A percentile compares a stretch with the other conserved stretches of the same genome.
Evolutionary conservation across 2,888 invertebrate genomes (phyloP).

Genomic region (Cryptus viduatorius): DNA sequence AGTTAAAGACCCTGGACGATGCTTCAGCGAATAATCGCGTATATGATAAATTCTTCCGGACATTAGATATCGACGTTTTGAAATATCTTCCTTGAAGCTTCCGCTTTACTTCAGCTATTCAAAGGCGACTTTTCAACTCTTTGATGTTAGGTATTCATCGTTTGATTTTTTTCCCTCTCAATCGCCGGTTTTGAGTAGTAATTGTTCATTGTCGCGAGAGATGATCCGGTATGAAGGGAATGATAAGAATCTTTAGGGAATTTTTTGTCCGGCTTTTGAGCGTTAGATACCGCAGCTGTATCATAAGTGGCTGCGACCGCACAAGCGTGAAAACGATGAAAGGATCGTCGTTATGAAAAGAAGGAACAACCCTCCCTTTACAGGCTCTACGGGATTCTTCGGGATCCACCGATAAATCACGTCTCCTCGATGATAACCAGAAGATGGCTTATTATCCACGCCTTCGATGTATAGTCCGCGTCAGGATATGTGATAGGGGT

Average conservation of each 20-base stretch:
- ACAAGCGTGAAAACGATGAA: slow-evolving; percentile 21
- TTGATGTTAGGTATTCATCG: no score
- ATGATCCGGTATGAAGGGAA: neutral
- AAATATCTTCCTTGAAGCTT: neutral
- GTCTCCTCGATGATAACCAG: slow-evolving; percentile 28
- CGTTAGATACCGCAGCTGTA: neutral
- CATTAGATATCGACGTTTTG: neutral
- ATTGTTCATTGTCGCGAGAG: neutral
- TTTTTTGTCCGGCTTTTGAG: neutral
- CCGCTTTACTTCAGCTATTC: neutral
- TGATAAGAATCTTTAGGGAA: neutral
- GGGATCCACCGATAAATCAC: slow-evolving; percentile 46
- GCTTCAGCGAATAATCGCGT: neutral
- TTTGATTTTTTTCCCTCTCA: no score
- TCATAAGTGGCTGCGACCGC: neutral
- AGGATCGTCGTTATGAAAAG: slow-evolving; percentile 26
- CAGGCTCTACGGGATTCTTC: slow-evolving; percentile 13
- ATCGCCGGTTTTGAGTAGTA: neutral
- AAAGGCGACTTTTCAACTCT: neutral
- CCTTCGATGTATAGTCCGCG: neutral
- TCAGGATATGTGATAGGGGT: slow-evolving; percentile 11
- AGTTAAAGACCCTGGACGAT: neutral
- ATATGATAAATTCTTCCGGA: neutral
- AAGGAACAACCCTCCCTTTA: neutral
- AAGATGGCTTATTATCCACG: slow-evolving; percentile 31